phyloP scores from a whole-genome alignment of 1,140 invertebrate species.

The Drosophila lacertosa region DNA sequence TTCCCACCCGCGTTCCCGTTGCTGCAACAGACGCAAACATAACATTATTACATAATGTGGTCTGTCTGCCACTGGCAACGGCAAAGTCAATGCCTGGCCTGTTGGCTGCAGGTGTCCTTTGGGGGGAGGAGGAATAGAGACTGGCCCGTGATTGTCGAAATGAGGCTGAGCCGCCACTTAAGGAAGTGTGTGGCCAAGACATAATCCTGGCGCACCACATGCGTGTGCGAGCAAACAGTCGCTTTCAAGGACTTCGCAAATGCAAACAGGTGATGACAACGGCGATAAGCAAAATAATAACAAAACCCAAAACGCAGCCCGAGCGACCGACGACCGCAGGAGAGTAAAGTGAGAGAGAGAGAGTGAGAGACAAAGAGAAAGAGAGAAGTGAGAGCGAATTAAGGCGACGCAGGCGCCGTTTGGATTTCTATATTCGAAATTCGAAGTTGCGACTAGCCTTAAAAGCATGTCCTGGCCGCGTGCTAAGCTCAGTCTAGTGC shows the following conservation, averaged over 20 bases:
- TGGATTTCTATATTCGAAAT: not conserved
- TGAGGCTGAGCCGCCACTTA: slow-evolving; percentile 25
- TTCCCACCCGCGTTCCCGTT: too few relatives aligned
- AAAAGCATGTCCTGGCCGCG: slow-evolving; percentile 71
- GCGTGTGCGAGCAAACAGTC: slow-evolving; percentile 31
- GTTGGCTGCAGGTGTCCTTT: slow-evolving; percentile 12
- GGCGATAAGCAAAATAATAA: slow-evolving; percentile 79
- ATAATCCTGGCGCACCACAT: slow-evolving; percentile 51
- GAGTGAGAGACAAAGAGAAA: slow-evolving; percentile 8
- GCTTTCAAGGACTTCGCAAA: slow-evolving; percentile 75
- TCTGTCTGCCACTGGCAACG: slow-evolving; percentile 17
- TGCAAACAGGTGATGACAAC: slow-evolving; percentile 82
- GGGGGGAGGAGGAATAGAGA: too few relatives aligned
- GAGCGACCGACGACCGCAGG: slow-evolving; percentile 42
- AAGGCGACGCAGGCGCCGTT: slow-evolving; percentile 50
- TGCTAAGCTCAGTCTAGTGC: slow-evolving; percentile 75
- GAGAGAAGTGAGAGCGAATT: not conserved
- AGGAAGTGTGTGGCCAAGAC: slow-evolving; percentile 46
- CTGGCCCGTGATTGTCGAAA: slow-evolving; percentile 18
- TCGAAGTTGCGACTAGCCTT: slow-evolving; percentile 48
- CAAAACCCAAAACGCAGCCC: slow-evolving; percentile 69
- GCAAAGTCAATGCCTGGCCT: slow-evolving; percentile 29
- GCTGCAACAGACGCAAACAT: slow-evolving; percentile 28
- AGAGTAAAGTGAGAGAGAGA: slow-evolving; percentile 36
- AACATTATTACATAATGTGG: slow-evolving; percentile 68